A percentile compares a stretch with the other conserved stretches of the same genome.
Conservation (phyloP, 23 tunicate species). For the Styela plicata region DNA sequence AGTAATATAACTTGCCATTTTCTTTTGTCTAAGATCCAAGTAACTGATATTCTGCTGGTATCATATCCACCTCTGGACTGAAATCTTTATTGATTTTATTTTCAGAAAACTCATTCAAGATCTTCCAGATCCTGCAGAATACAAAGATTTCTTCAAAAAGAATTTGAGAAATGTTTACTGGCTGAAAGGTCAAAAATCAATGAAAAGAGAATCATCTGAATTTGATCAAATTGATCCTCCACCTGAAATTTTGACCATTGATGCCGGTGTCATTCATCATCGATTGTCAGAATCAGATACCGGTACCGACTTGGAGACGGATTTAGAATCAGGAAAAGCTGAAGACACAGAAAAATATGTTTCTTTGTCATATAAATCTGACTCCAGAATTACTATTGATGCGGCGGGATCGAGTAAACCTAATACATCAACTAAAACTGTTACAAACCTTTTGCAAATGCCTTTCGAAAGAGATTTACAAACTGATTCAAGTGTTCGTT, state of each 20-base stretch:
- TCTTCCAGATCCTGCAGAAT: slow-evolving; percentile 10
- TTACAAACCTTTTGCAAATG: neutral
- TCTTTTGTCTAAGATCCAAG: too few species aligned
- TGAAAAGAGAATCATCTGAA: neutral
- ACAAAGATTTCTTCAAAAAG: slow-evolving; percentile 37
- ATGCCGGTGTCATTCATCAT: neutral
- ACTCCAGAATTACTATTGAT: neutral
- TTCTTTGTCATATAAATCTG: neutral
- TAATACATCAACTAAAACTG: neutral
- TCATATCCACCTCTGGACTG: too few species aligned
- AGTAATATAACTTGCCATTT: too few species aligned
- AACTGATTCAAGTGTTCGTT: neutral
- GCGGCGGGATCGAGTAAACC: neutral
- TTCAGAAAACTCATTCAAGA: slow-evolving; percentile 14
- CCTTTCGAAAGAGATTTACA: neutral
- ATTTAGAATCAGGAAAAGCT: neutral
- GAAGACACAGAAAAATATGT: neutral
- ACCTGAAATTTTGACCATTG: neutral
- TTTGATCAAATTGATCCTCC: neutral
- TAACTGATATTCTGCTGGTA: too few species aligned
- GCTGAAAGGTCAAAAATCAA: slow-evolving; percentile 62
- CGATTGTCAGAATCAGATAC: neutral
- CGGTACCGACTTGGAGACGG: neutral
- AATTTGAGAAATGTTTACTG: slow-evolving; percentile 55
- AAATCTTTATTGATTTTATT: too few species aligned